phyloP scores from a whole-genome alignment of 2,888 invertebrate species.

The Melinopterus prodromus region DNA sequence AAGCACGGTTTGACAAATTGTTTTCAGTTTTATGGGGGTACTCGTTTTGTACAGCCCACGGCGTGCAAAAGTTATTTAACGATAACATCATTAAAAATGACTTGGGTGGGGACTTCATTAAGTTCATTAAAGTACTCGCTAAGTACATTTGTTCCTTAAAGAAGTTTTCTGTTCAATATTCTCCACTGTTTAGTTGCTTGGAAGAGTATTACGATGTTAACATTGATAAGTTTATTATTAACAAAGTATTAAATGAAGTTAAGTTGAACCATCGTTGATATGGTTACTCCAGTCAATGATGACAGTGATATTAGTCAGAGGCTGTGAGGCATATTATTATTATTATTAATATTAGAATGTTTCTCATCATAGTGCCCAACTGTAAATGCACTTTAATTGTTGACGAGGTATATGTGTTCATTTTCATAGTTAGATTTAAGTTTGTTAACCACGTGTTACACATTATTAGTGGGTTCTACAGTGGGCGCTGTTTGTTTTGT shows the following conservation, averaged over 20 bases:
- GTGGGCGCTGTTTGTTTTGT: neutral
- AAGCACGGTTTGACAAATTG: neutral
- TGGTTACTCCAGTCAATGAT: neutral
- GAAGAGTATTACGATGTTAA: constrained; percentile 12
- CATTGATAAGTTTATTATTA: neutral
- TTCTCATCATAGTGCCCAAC: too few relatives aligned
- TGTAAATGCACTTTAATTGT: too few relatives aligned
- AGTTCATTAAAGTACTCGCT: neutral
- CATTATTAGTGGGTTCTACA: neutral
- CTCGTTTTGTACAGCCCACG: neutral
- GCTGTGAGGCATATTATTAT: neutral
- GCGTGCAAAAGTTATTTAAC: constrained; percentile 1
- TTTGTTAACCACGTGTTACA: too few relatives aligned
- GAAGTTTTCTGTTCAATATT: constrained; percentile 11
- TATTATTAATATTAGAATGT: too few relatives aligned
- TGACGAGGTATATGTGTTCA: too few relatives aligned
- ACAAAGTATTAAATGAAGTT: constrained; percentile 6
- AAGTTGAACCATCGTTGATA: neutral
- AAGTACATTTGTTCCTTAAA: neutral
- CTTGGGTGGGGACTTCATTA: neutral
- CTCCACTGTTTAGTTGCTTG: constrained; percentile 5
- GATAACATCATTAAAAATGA: constrained; percentile 9
- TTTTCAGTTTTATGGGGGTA: constrained; percentile 5
- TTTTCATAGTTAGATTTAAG: too few relatives aligned
- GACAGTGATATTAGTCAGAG: neutral